Conservation (phyloP, 2,888 invertebrate genomes). For the Heterodera filipjevi region DNA sequence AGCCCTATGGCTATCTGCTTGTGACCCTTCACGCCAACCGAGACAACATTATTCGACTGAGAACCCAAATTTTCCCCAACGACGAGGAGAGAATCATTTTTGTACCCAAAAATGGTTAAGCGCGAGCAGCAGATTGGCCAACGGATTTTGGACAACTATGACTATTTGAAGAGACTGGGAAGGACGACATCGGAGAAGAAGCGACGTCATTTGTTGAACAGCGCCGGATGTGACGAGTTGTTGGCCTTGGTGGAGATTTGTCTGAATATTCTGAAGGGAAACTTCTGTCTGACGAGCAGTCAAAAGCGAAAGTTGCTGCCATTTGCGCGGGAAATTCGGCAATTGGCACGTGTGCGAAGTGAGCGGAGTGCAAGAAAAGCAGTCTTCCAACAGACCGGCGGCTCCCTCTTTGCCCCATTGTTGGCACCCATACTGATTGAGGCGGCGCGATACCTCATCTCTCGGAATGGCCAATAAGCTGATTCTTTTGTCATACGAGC, state of each 20-base stretch:
- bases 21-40: too few species aligned
- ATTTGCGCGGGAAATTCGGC: background rate
- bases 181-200: background rate
- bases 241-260: conserved; percentile 18
- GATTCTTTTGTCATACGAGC: background rate
- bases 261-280: background rate
- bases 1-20: conserved; percentile 12
- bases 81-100: conserved; percentile 6
- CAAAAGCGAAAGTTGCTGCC: background rate
- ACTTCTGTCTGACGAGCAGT: background rate
- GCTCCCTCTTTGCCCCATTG: background rate
- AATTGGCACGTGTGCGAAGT: background rate
- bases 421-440: background rate
- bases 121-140: background rate
- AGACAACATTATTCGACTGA: background rate
- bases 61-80: conserved; percentile 19
- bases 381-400: background rate
- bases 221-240: background rate
- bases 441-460: background rate
- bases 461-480: background rate
- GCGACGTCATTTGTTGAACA: background rate
- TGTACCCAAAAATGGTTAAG: conserved; percentile 3
- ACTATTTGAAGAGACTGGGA: background rate
- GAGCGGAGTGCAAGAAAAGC: background rate
- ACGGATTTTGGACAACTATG: background rate